Conservation (phyloP, 2,797 vertebrate species). For the Tolypeutes matacus region DNA sequence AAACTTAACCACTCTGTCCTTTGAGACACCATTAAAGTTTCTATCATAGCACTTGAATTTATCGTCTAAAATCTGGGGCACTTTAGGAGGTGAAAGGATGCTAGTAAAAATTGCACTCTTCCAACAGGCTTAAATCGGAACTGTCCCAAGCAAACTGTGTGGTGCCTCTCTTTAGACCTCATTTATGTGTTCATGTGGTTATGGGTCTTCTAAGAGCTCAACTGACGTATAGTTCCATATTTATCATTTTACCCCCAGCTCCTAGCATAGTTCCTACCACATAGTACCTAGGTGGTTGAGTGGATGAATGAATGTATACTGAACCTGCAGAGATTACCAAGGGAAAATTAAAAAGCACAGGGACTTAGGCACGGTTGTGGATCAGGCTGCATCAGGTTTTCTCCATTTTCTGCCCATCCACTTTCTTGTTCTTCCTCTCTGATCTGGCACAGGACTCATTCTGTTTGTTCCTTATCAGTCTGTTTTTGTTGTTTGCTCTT, state of each 20-base stretch:
- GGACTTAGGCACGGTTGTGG: neutral
- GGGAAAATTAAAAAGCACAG: neutral
- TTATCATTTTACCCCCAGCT: neutral
- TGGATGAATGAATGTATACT: neutral
- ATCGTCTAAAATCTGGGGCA: neutral
- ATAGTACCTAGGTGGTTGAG: neutral
- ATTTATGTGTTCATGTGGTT: neutral
- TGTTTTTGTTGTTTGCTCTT: conserved; percentile 58
- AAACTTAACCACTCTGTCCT: neutral
- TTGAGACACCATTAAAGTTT: conserved; percentile 55
- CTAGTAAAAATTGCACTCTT: neutral
- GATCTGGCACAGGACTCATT: neutral
- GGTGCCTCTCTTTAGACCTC: neutral
- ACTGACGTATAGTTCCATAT: neutral
- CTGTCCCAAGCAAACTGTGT: neutral
- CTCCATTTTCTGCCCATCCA: neutral
- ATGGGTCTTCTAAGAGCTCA: neutral
- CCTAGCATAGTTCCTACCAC: neutral
- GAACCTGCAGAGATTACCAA: neutral
- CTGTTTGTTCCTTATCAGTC: conserved; percentile 12
- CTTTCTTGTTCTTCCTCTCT: neutral
- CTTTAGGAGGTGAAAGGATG: conserved; percentile 6
- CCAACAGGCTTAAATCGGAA: conserved; percentile 3
- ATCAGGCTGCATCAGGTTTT: neutral
- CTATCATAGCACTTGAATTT: neutral